Conservation (phyloP, 2,888 invertebrate species). For the Coelogynopora nodosa region DNA sequence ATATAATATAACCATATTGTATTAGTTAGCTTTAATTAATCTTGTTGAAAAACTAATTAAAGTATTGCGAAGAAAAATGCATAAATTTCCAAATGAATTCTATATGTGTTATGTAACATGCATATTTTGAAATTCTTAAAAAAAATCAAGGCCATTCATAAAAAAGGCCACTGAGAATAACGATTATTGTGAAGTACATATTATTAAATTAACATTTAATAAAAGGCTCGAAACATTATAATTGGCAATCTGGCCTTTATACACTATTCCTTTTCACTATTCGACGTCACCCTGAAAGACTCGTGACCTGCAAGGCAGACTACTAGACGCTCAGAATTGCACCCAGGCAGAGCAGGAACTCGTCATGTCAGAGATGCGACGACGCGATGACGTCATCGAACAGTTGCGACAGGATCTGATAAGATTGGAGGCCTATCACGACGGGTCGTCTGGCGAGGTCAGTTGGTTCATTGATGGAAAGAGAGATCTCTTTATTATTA, state of each 20-base stretch:
- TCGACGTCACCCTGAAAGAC: background rate
- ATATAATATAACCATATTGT: too few relatives aligned
- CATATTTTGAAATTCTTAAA: too few relatives aligned
- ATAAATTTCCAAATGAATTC: too few relatives aligned
- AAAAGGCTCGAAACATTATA: background rate
- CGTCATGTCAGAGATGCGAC: background rate
- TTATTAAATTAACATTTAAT: background rate
- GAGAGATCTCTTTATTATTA: too few relatives aligned
- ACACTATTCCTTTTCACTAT: too few relatives aligned
- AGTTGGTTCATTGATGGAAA: too few relatives aligned
- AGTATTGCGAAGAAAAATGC: too few relatives aligned
- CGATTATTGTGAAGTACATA: background rate
- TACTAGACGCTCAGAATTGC: background rate
- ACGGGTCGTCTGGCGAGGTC: background rate
- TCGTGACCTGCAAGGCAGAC: background rate
- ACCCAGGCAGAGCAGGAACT: background rate
- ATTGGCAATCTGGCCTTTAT: background rate
- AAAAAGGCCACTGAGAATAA: too few relatives aligned
- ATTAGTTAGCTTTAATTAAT: too few relatives aligned
- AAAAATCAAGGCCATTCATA: too few relatives aligned
- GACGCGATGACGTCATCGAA: background rate
- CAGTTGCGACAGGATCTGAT: background rate
- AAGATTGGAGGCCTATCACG: background rate
- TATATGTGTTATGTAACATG: too few relatives aligned
- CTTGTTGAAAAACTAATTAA: too few relatives aligned